phyloP scores from a whole-genome alignment of 2,888 invertebrate species.

The Ommatoiulus sabulosus region DNA sequence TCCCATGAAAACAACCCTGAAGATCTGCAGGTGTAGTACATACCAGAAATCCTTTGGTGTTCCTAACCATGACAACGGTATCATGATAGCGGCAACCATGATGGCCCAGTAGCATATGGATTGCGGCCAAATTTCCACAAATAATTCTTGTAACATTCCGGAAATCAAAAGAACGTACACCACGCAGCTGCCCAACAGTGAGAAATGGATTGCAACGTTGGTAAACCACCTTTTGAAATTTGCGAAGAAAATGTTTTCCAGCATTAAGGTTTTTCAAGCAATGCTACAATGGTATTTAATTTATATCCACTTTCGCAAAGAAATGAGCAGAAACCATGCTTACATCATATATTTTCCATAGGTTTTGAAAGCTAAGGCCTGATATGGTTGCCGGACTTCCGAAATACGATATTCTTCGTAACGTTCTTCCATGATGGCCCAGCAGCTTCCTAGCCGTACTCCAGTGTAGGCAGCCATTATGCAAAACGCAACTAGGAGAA shows the following conservation, averaged over 20 bases:
- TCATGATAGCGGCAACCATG: slow-evolving; percentile 73
- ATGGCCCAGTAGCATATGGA: slow-evolving; percentile 76
- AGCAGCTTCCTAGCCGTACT: slow-evolving; percentile 76
- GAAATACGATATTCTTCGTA: slow-evolving; percentile 71
- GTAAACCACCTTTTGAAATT: slow-evolving; percentile 16
- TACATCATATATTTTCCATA: slow-evolving; percentile 70
- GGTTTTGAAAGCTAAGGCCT: slow-evolving; percentile 76
- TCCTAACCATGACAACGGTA: slow-evolving; percentile 76
- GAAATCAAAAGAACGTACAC: slow-evolving; percentile 77
- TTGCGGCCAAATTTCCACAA: slow-evolving; percentile 69
- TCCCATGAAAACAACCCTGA: background rate
- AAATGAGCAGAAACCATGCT: background rate
- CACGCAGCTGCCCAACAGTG: slow-evolving; percentile 74
- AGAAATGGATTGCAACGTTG: slow-evolving; percentile 41
- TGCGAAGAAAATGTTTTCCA: background rate
- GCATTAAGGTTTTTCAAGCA: too few species aligned
- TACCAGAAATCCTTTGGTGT: slow-evolving; percentile 81
- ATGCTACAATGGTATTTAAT: background rate
- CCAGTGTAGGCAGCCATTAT: slow-evolving; percentile 76
- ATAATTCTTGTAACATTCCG: slow-evolving; percentile 74
- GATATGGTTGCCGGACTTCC: slow-evolving; percentile 76
- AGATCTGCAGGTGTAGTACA: slow-evolving; percentile 63
- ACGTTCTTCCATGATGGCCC: slow-evolving; percentile 77
- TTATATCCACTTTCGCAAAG: background rate
- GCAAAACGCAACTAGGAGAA: slow-evolving; percentile 74